Conservation (phyloP, 2,888 invertebrate genomes). For the Formica aserva region DNA sequence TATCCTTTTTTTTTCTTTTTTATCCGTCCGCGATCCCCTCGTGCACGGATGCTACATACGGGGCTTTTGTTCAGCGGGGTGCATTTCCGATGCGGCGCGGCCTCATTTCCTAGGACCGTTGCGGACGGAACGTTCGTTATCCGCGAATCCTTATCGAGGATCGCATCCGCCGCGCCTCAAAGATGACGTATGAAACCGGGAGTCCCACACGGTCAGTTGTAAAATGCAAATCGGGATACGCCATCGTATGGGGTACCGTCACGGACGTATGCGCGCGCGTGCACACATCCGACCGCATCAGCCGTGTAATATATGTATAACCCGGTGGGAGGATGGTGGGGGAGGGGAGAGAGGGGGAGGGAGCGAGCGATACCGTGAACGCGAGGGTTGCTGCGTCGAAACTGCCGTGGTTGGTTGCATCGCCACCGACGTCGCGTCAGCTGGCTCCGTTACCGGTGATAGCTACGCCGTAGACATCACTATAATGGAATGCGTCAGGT, state of each 20-base stretch:
- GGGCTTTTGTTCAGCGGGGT: background rate
- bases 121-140: slow-evolving; percentile 6
- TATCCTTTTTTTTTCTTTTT: background rate
- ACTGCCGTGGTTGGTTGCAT: slow-evolving; percentile 74
- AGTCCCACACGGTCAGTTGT: slow-evolving; percentile 57
- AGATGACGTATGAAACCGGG: slow-evolving; percentile 12
- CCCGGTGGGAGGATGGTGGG: background rate
- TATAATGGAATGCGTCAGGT: slow-evolving; percentile 82
- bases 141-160: slow-evolving; percentile 21
- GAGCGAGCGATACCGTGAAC: background rate
- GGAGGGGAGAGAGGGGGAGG: background rate
- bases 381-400: slow-evolving; percentile 57
- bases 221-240: slow-evolving; percentile 66
- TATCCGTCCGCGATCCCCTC: background rate
- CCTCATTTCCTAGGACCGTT: slow-evolving; percentile 18
- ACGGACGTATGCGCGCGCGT: slow-evolving; percentile 12
- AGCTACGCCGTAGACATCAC: slow-evolving; percentile 78
- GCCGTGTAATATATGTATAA: slow-evolving; percentile 35
- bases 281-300: background rate
- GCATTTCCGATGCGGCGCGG: slow-evolving; percentile 27
- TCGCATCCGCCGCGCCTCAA: slow-evolving; percentile 3
- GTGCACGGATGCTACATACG: background rate
- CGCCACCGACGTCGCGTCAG: slow-evolving; percentile 75
- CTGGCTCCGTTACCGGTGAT: slow-evolving; percentile 76
- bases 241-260: slow-evolving; percentile 46